phyloP scores from a whole-genome alignment of 2,888 invertebrate genomes.

The Lithophane leautieri region DNA sequence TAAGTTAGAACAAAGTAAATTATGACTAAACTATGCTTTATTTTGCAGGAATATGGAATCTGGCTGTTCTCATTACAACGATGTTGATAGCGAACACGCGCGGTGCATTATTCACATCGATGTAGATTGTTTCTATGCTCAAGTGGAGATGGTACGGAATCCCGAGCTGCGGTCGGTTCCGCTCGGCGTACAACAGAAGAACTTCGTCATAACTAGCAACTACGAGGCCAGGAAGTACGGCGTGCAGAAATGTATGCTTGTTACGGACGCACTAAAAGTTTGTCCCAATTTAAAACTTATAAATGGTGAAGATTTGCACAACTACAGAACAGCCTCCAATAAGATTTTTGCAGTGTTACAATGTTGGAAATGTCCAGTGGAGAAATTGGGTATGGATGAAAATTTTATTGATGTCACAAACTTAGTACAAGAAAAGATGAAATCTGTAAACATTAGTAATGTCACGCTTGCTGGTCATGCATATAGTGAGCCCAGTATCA shows the following conservation, averaged over 20 bases:
- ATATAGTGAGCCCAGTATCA: constrained; percentile 88
- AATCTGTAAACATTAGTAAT: constrained; percentile 76
- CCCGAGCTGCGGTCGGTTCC: constrained; percentile 92
- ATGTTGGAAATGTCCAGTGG: constrained; percentile 93
- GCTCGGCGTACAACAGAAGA: constrained; percentile 96
- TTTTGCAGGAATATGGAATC: constrained; percentile 88
- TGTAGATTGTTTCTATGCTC: constrained; percentile 96
- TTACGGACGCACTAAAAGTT: constrained; percentile 93
- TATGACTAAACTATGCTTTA: constrained; percentile 79
- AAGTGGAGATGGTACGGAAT: constrained; percentile 95
- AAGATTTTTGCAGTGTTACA: constrained; percentile 93
- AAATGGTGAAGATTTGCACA: constrained; percentile 95
- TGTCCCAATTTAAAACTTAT: constrained; percentile 94
- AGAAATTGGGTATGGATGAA: constrained; percentile 96
- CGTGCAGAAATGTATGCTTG: constrained; percentile 94
- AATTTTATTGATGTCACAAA: constrained; percentile 95
- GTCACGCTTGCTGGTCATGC: constrained; percentile 90
- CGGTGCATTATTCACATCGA: constrained; percentile 95
- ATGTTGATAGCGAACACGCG: constrained; percentile 89
- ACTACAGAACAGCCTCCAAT: constrained; percentile 94
- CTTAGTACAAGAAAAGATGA: constrained; percentile 90
- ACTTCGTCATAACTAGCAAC: constrained; percentile 95
- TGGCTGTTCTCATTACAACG: constrained; percentile 83
- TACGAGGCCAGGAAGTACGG: constrained; percentile 94
- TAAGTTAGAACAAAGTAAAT: constrained; percentile 84